phyloP scores from a whole-genome alignment of 1,140 invertebrate species.

The Halotydeus destructor region DNA sequence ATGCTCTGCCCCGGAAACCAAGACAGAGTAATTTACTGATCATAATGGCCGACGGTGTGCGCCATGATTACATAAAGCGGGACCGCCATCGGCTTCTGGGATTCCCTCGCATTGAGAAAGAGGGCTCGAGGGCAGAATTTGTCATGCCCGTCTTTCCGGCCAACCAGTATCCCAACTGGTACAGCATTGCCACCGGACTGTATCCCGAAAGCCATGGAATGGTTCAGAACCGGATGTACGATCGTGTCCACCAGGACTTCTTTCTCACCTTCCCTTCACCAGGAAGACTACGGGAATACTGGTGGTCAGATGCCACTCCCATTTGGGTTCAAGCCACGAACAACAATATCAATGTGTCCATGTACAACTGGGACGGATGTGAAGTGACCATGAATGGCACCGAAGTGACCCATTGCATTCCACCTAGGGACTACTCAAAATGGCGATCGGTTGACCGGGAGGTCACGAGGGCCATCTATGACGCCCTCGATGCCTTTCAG shows the following conservation, averaged over 20 bases:
- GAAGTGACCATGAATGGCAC: constrained; percentile 13
- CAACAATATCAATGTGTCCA: constrained; percentile 11
- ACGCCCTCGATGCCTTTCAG: neutral
- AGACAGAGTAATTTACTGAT: constrained; percentile 9
- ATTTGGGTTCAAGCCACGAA: constrained; percentile 17
- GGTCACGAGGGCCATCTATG: neutral
- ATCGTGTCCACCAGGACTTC: constrained; percentile 11
- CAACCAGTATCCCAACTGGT: constrained; percentile 14
- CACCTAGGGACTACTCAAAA: neutral
- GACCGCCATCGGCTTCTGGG: constrained; percentile 6
- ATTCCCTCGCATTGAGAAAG: constrained; percentile 8
- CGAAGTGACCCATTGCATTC: constrained; percentile 9
- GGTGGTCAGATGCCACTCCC: constrained; percentile 18
- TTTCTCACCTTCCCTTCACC: constrained; percentile 15
- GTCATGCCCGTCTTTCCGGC: constrained; percentile 15
- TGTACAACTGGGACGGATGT: constrained; percentile 18
- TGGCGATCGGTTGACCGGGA: neutral
- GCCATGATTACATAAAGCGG: constrained; percentile 11
- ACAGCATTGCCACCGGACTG: constrained; percentile 15
- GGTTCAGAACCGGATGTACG: constrained; percentile 16
- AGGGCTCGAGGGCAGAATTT: constrained; percentile 12
- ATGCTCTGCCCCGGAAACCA: no score
- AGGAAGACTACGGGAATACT: constrained; percentile 15
- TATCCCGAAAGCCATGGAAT: constrained; percentile 17
- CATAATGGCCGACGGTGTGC: constrained; percentile 11